Conservation (phyloP, 2,888 invertebrate species). For the Drosophila lacicola region DNA sequence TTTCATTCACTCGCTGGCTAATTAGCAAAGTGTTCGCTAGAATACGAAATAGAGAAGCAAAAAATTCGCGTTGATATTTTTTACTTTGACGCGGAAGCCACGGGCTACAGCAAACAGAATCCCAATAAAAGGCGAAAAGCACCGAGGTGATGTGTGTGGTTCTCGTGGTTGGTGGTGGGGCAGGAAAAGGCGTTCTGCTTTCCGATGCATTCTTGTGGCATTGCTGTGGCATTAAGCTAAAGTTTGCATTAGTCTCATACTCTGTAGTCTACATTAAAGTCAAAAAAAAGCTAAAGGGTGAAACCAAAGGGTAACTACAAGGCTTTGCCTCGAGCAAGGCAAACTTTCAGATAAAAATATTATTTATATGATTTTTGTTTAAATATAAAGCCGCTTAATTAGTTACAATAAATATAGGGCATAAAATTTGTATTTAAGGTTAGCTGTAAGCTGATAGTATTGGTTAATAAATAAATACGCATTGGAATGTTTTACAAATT, state of each 20-base stretch:
- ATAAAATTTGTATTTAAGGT: no score
- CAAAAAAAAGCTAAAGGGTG: no score
- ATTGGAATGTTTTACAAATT: no score
- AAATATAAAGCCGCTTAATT: no score
- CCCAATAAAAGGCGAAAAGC: conserved; percentile 22
- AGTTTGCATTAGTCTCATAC: background rate
- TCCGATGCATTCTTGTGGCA: background rate
- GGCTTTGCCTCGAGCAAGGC: no score
- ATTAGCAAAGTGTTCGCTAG: conserved; percentile 23
- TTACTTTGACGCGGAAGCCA: background rate
- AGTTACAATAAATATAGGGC: no score
- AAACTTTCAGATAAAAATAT: no score
- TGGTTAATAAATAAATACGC: no score
- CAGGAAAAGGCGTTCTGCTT: background rate
- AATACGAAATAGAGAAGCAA: conserved; percentile 1
- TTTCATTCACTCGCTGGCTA: conserved; percentile 12
- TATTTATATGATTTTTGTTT: no score
- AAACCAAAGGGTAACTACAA: no score
- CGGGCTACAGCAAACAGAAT: conserved; percentile 2
- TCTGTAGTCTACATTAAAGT: background rate
- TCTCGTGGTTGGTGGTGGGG: background rate
- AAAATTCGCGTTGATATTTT: conserved; percentile 17
- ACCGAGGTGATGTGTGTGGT: background rate
- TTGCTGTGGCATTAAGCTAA: background rate
- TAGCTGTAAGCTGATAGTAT: no score